A percentile compares a stretch with the other conserved stretches of the same genome.
Evolutionary conservation across 2,797 vertebrate genomes (phyloP).

Genomic region (Acanthopagrus latus): DNA sequence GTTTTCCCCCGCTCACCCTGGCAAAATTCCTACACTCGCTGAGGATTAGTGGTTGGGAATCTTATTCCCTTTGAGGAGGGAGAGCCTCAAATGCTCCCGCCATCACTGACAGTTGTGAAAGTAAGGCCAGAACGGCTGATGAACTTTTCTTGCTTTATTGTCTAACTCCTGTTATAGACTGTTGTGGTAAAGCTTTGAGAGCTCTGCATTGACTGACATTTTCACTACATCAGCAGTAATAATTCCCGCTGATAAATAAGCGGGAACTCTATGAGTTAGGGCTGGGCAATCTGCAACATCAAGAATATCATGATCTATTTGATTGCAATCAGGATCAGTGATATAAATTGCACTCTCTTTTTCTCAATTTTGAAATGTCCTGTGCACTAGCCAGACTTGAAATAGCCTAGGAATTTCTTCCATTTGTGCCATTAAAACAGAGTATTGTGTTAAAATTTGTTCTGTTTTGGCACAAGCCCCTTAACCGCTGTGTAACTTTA

Average conservation of each 20-base stretch:
- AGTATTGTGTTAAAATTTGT: too few relatives aligned
- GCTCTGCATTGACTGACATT: constrained; percentile 23
- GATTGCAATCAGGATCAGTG: too few relatives aligned
- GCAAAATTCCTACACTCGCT: constrained; percentile 80
- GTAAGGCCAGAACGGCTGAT: constrained; percentile 50
- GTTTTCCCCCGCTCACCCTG: constrained; percentile 61
- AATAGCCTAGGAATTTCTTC: too few relatives aligned
- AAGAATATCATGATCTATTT: too few relatives aligned
- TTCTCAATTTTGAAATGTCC: too few relatives aligned
- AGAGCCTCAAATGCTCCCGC: constrained; percentile 64
- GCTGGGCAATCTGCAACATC: too few relatives aligned
- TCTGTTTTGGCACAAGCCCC: too few relatives aligned
- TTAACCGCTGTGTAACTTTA: too few relatives aligned
- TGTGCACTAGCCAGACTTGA: too few relatives aligned
- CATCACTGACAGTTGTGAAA: constrained; percentile 66
- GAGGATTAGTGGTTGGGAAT: constrained; percentile 81
- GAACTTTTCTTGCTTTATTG: constrained; percentile 56
- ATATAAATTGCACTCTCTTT: too few relatives aligned
- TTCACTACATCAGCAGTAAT: constrained; percentile 25
- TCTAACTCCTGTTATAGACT: constrained; percentile 53
- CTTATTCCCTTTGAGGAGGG: constrained; percentile 73
- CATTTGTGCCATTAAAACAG: too few relatives aligned
- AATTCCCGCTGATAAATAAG: background rate
- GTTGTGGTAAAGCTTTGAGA: constrained; percentile 8
- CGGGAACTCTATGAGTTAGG: background rate